Percentiles rank a stretch among this genome's conserved stretches.
Evolutionary conservation across 2,888 invertebrate genomes (phyloP).

Genomic region (Idaea dimidiata): DNA sequence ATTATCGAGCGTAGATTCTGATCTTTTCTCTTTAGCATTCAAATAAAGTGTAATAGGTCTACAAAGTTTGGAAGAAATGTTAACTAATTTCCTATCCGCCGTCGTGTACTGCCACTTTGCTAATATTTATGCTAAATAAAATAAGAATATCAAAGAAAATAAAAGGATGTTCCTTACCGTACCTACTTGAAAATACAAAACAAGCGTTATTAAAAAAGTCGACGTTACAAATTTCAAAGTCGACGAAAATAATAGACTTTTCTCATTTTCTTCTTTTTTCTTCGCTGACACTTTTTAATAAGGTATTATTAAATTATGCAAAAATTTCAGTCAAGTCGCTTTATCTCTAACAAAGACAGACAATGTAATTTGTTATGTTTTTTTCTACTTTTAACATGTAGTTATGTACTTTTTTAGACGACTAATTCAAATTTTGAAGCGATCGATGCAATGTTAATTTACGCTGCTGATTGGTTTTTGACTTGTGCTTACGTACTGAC

Average conservation of each 20-base stretch:
- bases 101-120: not conserved
- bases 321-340: constrained; percentile 47
- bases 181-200: constrained; percentile 30
- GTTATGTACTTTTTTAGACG: too few species aligned
- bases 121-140: not conserved
- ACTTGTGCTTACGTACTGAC: too few species aligned
- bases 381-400: not conserved
- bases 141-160: not conserved
- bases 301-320: constrained; percentile 72
- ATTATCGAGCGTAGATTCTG: not conserved
- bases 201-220: constrained; percentile 53
- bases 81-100: too few species aligned
- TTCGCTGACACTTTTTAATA: constrained; percentile 70
- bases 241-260: constrained; percentile 51
- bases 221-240: constrained; percentile 46
- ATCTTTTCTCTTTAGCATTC: not conserved
- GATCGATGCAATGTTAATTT: too few species aligned
- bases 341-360: constrained; percentile 19
- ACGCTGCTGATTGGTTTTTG: too few species aligned
- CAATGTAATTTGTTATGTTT: not conserved
- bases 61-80: not conserved
- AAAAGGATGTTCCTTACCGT: not conserved
- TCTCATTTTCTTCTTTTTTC: constrained; percentile 50
- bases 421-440: too few species aligned
- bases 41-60: not conserved